phyloP scores from a whole-genome alignment of 2,888 invertebrate genomes.

The Gastracanthus pulcherrimus region DNA sequence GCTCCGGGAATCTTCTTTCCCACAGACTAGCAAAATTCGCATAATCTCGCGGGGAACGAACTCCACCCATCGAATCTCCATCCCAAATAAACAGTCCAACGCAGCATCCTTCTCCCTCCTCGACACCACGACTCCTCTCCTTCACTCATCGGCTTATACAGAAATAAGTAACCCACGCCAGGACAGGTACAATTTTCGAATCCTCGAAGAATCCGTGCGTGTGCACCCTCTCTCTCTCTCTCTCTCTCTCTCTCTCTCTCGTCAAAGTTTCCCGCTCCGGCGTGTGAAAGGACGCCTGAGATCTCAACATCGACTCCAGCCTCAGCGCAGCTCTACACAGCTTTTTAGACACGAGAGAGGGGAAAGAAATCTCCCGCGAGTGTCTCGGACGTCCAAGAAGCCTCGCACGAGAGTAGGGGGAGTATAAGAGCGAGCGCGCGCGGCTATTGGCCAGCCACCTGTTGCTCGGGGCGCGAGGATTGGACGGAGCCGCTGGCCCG shows the following conservation, averaged over 20 bases:
- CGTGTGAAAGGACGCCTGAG: constrained; percentile 44
- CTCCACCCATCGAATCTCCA: no score
- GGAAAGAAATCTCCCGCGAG: not conserved
- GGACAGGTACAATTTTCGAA: not conserved
- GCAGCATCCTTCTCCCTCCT: no score
- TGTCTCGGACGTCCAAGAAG: no score
- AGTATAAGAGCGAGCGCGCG: not conserved
- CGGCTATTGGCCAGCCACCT: constrained; percentile 73
- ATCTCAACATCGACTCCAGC: no score
- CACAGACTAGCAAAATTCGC: no score
- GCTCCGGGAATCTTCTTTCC: no score
- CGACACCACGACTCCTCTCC: not conserved
- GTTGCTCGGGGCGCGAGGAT: constrained; percentile 68
- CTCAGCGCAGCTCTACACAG: not conserved
- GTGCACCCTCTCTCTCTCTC: not conserved
- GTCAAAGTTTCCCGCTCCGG: constrained; percentile 28
- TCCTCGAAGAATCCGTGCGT: not conserved
- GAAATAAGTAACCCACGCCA: no score
- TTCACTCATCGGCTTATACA: not conserved
- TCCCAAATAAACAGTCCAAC: no score
- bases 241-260: not conserved
- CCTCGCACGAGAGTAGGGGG: constrained; percentile 54
- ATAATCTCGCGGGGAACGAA: no score
- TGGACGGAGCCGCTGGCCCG: constrained; percentile 66
- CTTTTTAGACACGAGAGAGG: constrained; percentile 3